These are phyloP conservation scores for Glyptemys insculpta DNA, from an alignment of 2,797 vertebrate species.

Conservation along the genomic window DNA sequence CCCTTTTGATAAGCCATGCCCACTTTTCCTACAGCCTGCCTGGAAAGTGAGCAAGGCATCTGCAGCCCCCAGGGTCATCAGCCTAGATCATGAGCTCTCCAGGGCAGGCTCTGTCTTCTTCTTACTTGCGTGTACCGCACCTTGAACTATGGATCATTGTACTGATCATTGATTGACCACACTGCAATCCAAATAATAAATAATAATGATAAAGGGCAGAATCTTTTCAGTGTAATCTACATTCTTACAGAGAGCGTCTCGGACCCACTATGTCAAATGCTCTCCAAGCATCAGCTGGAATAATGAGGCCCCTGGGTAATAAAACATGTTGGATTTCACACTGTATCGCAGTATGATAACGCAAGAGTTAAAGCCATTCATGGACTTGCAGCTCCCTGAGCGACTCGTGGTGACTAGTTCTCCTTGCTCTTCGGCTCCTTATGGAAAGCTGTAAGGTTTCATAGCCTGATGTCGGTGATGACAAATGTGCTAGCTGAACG, in stretches of 20 bases:
- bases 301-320: background rate
- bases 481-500: conserved; percentile 10
- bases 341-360: rapidly evolving
- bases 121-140: background rate
- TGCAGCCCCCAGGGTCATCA: background rate
- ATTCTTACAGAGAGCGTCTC: background rate
- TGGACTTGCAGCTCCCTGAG: background rate
- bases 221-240: background rate
- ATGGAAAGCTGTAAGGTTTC: conserved; percentile 18
- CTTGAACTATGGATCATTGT: background rate
- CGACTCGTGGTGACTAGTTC: background rate
- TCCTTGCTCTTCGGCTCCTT: background rate
- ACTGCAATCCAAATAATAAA: background rate
- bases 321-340: background rate
- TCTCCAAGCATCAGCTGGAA: background rate
- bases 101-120: background rate
- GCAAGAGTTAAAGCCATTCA: background rate
- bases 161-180: background rate
- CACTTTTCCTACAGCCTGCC: background rate
- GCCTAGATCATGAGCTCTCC: background rate
- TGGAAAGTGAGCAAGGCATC: background rate
- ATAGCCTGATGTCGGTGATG: background rate
- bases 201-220: background rate
- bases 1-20: background rate
- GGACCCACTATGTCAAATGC: background rate